Base-by-base conservation (phyloP, 2,113 vertebrate species). In the Leucopsar rothschildi region DNA sequence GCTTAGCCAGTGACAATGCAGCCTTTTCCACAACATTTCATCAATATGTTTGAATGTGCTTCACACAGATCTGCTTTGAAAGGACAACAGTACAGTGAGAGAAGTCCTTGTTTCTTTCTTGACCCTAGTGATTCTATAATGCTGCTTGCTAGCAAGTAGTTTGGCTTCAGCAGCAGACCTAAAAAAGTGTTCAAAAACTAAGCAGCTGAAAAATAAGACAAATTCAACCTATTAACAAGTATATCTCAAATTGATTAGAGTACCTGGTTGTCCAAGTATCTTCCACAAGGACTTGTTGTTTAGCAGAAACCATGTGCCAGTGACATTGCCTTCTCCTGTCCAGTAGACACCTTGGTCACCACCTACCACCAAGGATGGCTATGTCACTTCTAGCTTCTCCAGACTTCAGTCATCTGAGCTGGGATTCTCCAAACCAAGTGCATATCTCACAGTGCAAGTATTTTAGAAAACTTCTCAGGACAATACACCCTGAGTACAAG, bases 21-120 rank as follows among this genome's bases (percentile, higher is more conserved):
- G 85, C 21, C 79, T 88, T 80, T 90, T 92, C 85, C 88, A 95
- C 85, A 95, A 91, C n/a, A 90, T 88, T 88, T 94, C 57, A 88
- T 64, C 85, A 87, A 45, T 78, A 71, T 5, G 5, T 80, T 72
- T 90, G 29, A 88, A 88, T 4, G 3, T 72, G 53, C 18, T 82
- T 76, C 69, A 78, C 57, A 69, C 15, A 76, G 70, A 61, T 45
- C 47, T 53, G 39, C 68, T 86, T 69, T 82, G 25, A 90, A 82
- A 69, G n/a, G 59, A 55, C 0, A 1, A 15, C 16, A 17, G 59
- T 28, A 44, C 37, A 86, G 49, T 37, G 15, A 44, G 12, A 71
- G 23, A 90, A 70, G 68, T 40, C 39, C 31, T 56, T 33, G 28
- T 29, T 60, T 79, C 50, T 73, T 50, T 79, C 50, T 70, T 50